phyloP scores from a whole-genome alignment of 1,140 invertebrate species.

The Ostrea denselamellosa region DNA sequence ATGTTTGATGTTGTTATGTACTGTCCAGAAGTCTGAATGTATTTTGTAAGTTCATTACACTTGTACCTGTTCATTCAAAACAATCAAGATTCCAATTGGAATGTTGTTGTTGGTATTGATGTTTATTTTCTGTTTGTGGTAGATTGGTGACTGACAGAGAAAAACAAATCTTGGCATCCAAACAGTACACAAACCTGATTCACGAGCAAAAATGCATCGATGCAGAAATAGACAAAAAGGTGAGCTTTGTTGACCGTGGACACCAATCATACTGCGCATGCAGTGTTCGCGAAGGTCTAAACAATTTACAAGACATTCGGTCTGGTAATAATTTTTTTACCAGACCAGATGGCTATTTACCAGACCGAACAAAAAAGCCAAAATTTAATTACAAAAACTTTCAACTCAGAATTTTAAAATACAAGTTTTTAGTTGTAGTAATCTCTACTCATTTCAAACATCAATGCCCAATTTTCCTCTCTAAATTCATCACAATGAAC shows the following conservation, averaged over 20 bases:
- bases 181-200: slow-evolving; percentile 70
- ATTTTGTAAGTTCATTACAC: background rate
- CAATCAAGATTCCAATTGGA: background rate
- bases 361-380: too few species aligned
- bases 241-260: slow-evolving; percentile 51
- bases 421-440: too few species aligned
- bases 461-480: too few species aligned
- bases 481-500: too few species aligned
- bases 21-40: background rate
- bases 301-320: too few species aligned
- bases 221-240: slow-evolving; percentile 73
- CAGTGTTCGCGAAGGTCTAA: too few species aligned
- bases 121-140: slow-evolving; percentile 55
- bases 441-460: too few species aligned
- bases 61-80: background rate
- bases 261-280: slow-evolving; percentile 22
- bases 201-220: slow-evolving; percentile 71
- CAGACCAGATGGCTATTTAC: too few species aligned
- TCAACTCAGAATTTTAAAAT: too few species aligned
- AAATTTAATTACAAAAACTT: too few species aligned
- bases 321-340: too few species aligned
- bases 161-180: slow-evolving; percentile 66
- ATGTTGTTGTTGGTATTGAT: background rate
- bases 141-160: slow-evolving; percentile 74
- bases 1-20: background rate